phyloP scores from a whole-genome alignment of 2,888 invertebrate genomes.

The Agrilus biguttatus region DNA sequence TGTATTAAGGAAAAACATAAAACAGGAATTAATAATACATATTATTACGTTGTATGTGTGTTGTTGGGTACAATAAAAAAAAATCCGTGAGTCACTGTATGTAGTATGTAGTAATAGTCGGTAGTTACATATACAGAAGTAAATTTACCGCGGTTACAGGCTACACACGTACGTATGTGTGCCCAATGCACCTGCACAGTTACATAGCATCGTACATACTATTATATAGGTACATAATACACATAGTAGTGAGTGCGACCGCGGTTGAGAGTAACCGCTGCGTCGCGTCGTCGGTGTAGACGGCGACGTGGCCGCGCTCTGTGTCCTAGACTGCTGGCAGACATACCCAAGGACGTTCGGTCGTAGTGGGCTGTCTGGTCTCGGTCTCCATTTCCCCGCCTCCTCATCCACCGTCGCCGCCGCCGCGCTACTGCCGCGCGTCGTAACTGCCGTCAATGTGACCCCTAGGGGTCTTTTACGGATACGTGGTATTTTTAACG shows the following conservation, averaged over 20 bases:
- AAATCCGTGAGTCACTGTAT: too few relatives aligned
- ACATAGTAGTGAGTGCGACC: too few relatives aligned
- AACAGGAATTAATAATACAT: too few relatives aligned
- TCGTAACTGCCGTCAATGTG: slow-evolving; percentile 13
- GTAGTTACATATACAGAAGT: too few relatives aligned
- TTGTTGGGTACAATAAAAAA: too few relatives aligned
- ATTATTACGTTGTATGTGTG: too few relatives aligned
- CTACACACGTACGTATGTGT: not conserved
- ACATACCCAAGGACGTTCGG: slow-evolving; percentile 18
- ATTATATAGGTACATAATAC: too few relatives aligned
- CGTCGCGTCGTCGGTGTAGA: slow-evolving; percentile 10
- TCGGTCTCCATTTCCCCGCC: slow-evolving; percentile 10
- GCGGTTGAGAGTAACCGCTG: not conserved
- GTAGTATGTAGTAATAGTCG: too few relatives aligned
- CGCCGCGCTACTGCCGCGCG: not conserved
- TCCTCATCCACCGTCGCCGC: not conserved
- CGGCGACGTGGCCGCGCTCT: slow-evolving; percentile 13
- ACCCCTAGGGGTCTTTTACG: slow-evolving; percentile 16
- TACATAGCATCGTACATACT: not conserved
- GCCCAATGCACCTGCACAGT: slow-evolving; percentile 10
- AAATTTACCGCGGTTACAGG: too few relatives aligned
- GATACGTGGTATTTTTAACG: slow-evolving; percentile 9
- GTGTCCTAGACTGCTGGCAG: slow-evolving; percentile 18
- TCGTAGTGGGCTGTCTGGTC: slow-evolving; percentile 14
- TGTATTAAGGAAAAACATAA: too few relatives aligned